phyloP scores from a whole-genome alignment of 2,888 invertebrate species.

The Drosophila eohydei region DNA sequence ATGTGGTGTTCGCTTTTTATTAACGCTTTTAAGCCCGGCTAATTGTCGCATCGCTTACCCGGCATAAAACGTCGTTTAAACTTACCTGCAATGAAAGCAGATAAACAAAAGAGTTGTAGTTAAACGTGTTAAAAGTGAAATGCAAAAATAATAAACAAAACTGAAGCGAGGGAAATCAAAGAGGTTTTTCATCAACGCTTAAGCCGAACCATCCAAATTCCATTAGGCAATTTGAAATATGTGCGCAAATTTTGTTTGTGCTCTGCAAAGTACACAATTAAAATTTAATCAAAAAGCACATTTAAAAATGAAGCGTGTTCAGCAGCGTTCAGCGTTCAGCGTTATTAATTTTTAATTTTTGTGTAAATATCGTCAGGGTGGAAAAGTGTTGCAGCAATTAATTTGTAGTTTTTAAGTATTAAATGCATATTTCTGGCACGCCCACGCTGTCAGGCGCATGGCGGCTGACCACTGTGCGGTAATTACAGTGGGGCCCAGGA shows the following conservation, averaged over 20 bases:
- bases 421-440: slow-evolving; percentile 30
- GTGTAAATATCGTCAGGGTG: slow-evolving; percentile 55
- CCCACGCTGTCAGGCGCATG: slow-evolving; percentile 14
- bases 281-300: slow-evolving; percentile 56
- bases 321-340: slow-evolving; percentile 12
- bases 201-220: slow-evolving; percentile 21
- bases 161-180: slow-evolving; percentile 9
- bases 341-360: slow-evolving; percentile 71
- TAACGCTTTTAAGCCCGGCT: slow-evolving; percentile 13
- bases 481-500: slow-evolving; percentile 50
- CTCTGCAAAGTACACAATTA: slow-evolving; percentile 50
- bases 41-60: slow-evolving; percentile 28
- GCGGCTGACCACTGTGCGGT: slow-evolving; percentile 42
- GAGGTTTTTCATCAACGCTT: slow-evolving; percentile 23
- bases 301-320: slow-evolving; percentile 18
- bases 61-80: slow-evolving; percentile 14
- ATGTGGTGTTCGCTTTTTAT: not conserved
- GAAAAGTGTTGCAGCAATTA: slow-evolving; percentile 61
- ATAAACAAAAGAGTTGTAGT: slow-evolving; percentile 6
- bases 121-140: slow-evolving; percentile 17
- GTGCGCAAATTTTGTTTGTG: slow-evolving; percentile 11
- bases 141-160: slow-evolving; percentile 9
- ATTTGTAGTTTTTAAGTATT: slow-evolving; percentile 64
- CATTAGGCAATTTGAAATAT: slow-evolving; percentile 30
- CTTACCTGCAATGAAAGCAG: slow-evolving; percentile 44